Evolutionary conservation across 2,797 vertebrate species (phyloP).

Genomic region (Tokudaia tokunoshimensis): DNA sequence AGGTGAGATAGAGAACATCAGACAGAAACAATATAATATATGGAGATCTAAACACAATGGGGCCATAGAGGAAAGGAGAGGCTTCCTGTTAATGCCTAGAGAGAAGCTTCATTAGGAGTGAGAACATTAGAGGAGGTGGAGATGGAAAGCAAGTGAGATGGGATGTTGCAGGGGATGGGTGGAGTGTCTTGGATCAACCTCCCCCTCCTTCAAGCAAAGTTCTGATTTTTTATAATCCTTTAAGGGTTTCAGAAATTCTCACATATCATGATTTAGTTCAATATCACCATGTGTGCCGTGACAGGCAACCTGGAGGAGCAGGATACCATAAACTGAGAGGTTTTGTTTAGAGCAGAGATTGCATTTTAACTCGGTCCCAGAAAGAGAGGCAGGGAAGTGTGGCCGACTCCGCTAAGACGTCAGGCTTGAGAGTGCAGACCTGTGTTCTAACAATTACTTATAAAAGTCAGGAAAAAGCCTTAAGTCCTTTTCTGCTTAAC

Average conservation of each 20-base stretch:
- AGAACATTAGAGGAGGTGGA: too few species aligned
- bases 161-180: too few species aligned
- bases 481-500: conserved; percentile 24
- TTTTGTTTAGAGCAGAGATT: not conserved
- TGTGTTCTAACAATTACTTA: not conserved
- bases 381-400: not conserved
- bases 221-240: not conserved
- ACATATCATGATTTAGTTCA: not conserved
- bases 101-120: not conserved
- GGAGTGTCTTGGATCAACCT: not conserved
- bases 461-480: not conserved
- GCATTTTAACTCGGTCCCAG: not conserved
- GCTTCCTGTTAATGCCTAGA: not conserved
- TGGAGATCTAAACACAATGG: not conserved
- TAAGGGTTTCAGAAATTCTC: not conserved
- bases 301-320: not conserved
- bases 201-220: not conserved
- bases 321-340: not conserved
- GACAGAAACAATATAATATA: too few species aligned
- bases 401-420: not conserved
- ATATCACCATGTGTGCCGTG: not conserved
- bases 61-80: not conserved
- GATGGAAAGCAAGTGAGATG: too few species aligned
- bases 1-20: not conserved
- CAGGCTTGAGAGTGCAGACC: not conserved